Base-by-base conservation (phyloP, 2,113 vertebrate species). In the Campylomormyrus numenius region DNA sequence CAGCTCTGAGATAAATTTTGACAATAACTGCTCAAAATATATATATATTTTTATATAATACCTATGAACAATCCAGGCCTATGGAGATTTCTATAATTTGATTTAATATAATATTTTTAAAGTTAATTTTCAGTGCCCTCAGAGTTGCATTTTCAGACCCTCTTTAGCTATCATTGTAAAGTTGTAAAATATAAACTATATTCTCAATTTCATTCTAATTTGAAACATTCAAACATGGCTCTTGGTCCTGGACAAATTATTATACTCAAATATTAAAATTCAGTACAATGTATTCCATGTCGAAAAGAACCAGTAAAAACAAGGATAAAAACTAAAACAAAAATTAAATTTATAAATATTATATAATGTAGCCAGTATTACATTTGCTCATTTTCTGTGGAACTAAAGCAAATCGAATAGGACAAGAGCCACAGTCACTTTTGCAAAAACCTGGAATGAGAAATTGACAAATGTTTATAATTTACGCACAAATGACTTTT, bases 401-500 rank as follows among this genome's bases (percentile, higher is more conserved):
- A 39, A 5, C 31, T 48, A 0, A 6, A 19, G 42, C 9, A 74
- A 27, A n/a, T 15, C 6, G 24, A 46, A 11, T 45, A 31, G 46
- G 88, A 62, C 11, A 50, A 31, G 45, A 80, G 48, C 49, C 35
- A 56, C 7, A 35, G 50, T 11, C 31, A 56, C 31, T 9, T 11
- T 66, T n/a, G 48, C 66, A 50, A 70, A 62, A 52, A 58, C 31
- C 42, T 6, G 17, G 21, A 66, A 77, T 24, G 27, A n/a, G 17
- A 45, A 90, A 35, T 66, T 86, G 19, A 91, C 92, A 91, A 92
- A 88, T 93, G 17, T 77, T 91, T 90, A 66, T 91, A 87, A 89
- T 90, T 39, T 66, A 4, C 45, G 89, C 31, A 84, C 66, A 21
- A 90, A 91, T 85, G 8, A 66, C 88, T 48, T 42, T 45, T 53